phyloP scores from a whole-genome alignment of 2,113 vertebrate species.

The Mungos mungo region DNA sequence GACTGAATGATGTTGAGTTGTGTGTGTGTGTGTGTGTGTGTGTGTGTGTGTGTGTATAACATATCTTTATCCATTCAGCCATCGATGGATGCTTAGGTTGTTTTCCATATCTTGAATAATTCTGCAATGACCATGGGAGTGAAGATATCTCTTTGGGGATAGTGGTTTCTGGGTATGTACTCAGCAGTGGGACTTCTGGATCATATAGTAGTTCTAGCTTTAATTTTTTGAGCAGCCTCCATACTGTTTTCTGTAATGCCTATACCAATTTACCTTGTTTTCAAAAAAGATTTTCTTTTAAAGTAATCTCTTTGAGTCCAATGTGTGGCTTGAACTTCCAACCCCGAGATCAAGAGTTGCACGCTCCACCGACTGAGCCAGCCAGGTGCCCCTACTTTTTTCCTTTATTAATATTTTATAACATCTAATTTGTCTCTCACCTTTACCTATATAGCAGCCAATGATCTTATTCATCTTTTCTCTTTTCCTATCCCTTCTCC shows the following conservation, averaged over 20 bases:
- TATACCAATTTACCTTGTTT: background rate
- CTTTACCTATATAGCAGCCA: background rate
- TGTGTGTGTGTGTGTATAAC: background rate
- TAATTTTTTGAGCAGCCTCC: background rate
- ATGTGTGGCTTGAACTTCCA: background rate
- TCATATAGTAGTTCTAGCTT: background rate
- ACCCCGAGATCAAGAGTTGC: background rate
- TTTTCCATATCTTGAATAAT: background rate
- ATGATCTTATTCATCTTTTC: background rate
- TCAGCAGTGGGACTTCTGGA: background rate
- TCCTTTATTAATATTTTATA: slow-evolving; percentile 11
- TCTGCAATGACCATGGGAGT: background rate
- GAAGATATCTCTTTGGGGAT: background rate
- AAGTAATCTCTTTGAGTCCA: background rate
- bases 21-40: background rate
- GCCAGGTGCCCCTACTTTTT: background rate
- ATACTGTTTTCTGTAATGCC: background rate
- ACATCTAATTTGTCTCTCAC: background rate
- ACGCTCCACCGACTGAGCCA: background rate
- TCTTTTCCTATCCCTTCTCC: background rate
- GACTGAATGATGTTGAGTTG: background rate
- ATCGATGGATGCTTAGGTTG: background rate
- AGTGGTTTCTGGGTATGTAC: background rate
- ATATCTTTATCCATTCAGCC: background rate
- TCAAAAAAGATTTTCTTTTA: background rate